A percentile compares a stretch with the other conserved stretches of the same genome.
Conservation (phyloP, 2,888 invertebrate species). For the Dasysyrphus albostriatus region DNA sequence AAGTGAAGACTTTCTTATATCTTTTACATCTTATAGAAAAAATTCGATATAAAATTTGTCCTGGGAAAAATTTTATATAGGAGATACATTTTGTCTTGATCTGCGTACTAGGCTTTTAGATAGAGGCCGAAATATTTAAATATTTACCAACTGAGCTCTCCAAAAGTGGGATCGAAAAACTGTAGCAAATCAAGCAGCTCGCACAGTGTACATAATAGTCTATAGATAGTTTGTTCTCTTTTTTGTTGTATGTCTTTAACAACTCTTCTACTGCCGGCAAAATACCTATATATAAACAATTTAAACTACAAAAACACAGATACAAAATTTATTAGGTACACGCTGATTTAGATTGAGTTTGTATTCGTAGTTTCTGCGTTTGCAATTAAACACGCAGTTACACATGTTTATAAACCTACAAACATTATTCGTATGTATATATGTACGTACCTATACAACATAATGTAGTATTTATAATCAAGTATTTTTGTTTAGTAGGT, state of each 20-base stretch:
- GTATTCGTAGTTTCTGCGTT: conserved; percentile 1
- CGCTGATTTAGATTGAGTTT: conserved; percentile 25
- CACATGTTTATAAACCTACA: conserved; percentile 10
- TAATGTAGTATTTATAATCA: too few relatives aligned
- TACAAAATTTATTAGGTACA: conserved; percentile 23
- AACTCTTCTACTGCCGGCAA: conserved; percentile 18
- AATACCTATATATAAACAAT: neutral
- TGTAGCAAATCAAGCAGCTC: neutral
- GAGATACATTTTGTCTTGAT: too few relatives aligned
- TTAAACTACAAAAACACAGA: conserved; percentile 16
- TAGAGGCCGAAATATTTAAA: too few relatives aligned
- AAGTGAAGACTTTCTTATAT: too few relatives aligned
- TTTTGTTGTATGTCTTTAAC: conserved; percentile 8
- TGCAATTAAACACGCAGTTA: conserved; percentile 29
- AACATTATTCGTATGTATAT: too few relatives aligned
- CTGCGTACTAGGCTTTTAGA: too few relatives aligned
- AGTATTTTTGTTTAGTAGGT: conserved; percentile 19
- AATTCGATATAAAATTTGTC: too few relatives aligned
- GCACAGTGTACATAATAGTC: conserved; percentile 1
- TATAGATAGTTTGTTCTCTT: conserved; percentile 32
- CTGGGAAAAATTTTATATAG: too few relatives aligned
- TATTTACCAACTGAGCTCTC: too few relatives aligned
- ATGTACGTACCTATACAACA: too few relatives aligned
- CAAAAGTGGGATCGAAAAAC: neutral
- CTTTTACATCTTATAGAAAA: too few relatives aligned